Percentiles rank a stretch among this genome's conserved stretches.
phyloP scores from a whole-genome alignment of 2,113 vertebrate species.

The Ahaetulla prasina region DNA sequence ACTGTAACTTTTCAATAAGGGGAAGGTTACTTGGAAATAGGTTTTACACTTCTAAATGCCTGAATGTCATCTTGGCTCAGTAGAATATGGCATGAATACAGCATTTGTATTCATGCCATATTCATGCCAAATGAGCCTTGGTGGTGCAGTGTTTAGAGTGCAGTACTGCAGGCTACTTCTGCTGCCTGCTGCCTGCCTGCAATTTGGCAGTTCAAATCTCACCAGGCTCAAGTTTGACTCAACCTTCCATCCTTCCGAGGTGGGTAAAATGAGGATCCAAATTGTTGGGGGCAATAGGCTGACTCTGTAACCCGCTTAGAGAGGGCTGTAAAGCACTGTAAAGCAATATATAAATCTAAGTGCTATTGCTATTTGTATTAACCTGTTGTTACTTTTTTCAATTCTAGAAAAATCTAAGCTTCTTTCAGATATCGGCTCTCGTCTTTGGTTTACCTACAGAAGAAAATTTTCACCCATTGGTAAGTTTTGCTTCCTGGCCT shows the following conservation, averaged over 20 bases:
- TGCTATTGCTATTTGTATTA: neutral
- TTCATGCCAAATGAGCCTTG: no score
- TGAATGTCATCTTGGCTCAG: neutral
- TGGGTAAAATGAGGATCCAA: no score
- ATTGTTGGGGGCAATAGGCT: no score
- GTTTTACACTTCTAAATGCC: neutral
- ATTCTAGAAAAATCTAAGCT: slow-evolving; percentile 89
- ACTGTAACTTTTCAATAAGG: neutral
- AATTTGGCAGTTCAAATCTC: no score
- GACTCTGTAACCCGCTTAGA: no score
- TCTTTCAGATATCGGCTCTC: slow-evolving; percentile 85
- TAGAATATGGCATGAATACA: neutral
- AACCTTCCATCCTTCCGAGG: no score
- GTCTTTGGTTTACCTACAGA: slow-evolving; percentile 98
- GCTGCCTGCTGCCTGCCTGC: no score
- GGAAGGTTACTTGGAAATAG: neutral
- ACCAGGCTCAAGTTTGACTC: no score
- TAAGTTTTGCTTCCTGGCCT: slow-evolving; percentile 64
- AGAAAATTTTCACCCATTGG: slow-evolving; percentile 96
- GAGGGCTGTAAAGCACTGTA: no score
- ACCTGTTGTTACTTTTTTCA: slow-evolving; percentile 51
- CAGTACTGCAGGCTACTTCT: no score
- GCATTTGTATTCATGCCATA: neutral
- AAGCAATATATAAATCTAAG: no score
- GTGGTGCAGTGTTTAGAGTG: no score